Base-by-base conservation (phyloP, 1,140 invertebrate species). In the Heliconius congener region DNA sequence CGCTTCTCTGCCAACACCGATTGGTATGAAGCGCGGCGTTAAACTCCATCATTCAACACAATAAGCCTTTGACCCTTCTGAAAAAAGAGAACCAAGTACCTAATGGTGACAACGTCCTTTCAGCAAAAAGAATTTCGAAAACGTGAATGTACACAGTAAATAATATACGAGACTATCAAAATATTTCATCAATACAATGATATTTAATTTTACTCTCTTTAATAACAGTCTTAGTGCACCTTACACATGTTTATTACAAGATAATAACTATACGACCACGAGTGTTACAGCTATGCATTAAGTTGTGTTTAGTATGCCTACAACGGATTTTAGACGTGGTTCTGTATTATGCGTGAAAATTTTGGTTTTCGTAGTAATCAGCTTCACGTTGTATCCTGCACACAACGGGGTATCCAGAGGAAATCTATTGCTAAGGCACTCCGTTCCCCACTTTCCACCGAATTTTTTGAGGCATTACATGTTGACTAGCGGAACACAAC, bases 201-300 rank as follows among this genome's bases (percentile, higher is more conserved):
- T 27, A 66, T 66, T 66, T 66, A 66, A 66, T 27, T 66, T 66
- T 66, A 66, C 27, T 66, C 60, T 30, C 60, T 27, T 27, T 66
- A 66, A 66, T 66, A 16, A 66, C 27, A 66, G 60, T 66, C 11
- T 66, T 66, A 66, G 60, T 13, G n/a, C 23, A 57, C 19, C 55
- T 66, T 66, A 66, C 60, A 66, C 8, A 23, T 66, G 23, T 66
- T 66, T 66, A 66, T 66, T 66, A 66, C 60, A 30, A 66, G n/a
- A 66, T 66, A 66, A 27, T 66, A 30, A 30, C 8, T 66, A 16
- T 27, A 66, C 11, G n/a, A 13, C 3, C 23, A 66, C 60, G 30
- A 30, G 27, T 66, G 3, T 66, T 66, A 30, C 60, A 66, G 23
- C 60, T 66, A 30, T 66, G 55, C n/a, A 57, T n/a, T 57, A 23